phyloP scores from a whole-genome alignment of 2,113 vertebrate genomes.

The Ranitomeya imitator region DNA sequence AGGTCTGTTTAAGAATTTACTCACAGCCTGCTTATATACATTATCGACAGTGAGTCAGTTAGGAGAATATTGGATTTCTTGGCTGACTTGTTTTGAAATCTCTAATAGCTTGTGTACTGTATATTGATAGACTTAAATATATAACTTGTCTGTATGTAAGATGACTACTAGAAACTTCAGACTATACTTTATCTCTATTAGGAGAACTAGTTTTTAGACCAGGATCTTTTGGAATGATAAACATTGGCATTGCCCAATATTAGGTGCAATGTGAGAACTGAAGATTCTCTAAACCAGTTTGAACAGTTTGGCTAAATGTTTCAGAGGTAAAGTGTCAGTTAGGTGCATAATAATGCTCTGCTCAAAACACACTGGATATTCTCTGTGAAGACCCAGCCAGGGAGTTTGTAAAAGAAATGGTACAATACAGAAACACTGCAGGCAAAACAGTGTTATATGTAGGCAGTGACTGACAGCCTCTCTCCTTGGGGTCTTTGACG shows the following conservation, averaged over 20 bases:
- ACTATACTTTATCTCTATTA: neutral
- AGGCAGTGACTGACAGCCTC: no score
- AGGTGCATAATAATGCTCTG: neutral
- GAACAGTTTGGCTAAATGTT: neutral
- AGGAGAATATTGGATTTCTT: no score
- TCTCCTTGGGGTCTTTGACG: no score
- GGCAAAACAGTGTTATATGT: neutral
- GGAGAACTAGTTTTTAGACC: neutral
- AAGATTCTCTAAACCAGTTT: neutral
- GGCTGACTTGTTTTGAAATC: no score
- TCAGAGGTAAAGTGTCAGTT: neutral
- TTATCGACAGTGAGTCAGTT: no score
- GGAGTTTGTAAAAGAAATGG: neutral
- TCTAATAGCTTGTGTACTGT: no score
- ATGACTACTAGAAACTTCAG: neutral
- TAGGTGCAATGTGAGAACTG: neutral
- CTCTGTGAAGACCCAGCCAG: neutral
- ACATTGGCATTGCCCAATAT: neutral
- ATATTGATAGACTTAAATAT: neutral
- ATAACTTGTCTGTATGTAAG: neutral
- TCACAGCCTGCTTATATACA: no score
- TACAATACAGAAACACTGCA: neutral
- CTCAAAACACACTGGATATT: neutral
- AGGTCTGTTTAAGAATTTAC: no score
- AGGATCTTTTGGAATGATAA: neutral